Evolutionary conservation across 2,113 vertebrate species (phyloP), one percentile per base, ranked within the genome.

Genomic region (Leucosticte australis): DNA sequence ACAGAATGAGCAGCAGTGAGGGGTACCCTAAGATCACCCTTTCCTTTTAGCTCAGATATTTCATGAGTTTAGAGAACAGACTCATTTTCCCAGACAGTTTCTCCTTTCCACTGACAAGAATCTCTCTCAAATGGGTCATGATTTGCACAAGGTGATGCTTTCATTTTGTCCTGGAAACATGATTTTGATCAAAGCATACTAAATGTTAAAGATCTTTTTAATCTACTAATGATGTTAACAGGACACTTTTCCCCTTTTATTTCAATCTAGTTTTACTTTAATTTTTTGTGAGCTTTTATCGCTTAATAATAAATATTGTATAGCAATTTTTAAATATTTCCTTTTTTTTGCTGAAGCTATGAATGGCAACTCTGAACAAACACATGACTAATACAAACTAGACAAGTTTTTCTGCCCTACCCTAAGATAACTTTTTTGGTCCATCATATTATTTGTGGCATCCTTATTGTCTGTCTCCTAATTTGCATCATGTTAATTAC

Each of bases 401-500:
- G 31, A 5, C 11, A 92, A 64, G 22, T 16, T 78, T 87, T 92
- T 80, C 68, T 63, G 4, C 7, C 37, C 5, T 59, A 33, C 4
- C 2, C 13, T 50, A 63, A 85, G 83, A 73, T 30, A 90, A 74
- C 6, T 46, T 92, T 92, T 91, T 86, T 47, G 13, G 42, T 13
- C 31, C 22, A 27, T 52, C 60, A 39, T 39, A 60, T 17, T 60
- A 21, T 81, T 93, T 77, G 12, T 31, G 37, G 12, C 31, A 60
- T 67, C 31, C 7, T 71, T 81, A 81, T 88, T 68, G 17, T 50
- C 37, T 78, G 5, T 47, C 14, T 88, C 15, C 10, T 77, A 90
- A 64, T 95, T 93, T 78, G 41, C 52, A 64, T 90, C 71, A 60
- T 69, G 46, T 83, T 94, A 96, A 81, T 93, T 92, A 89, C 55